Conservation (phyloP, 2,888 invertebrate genomes). For the Parnassius glacialis region DNA sequence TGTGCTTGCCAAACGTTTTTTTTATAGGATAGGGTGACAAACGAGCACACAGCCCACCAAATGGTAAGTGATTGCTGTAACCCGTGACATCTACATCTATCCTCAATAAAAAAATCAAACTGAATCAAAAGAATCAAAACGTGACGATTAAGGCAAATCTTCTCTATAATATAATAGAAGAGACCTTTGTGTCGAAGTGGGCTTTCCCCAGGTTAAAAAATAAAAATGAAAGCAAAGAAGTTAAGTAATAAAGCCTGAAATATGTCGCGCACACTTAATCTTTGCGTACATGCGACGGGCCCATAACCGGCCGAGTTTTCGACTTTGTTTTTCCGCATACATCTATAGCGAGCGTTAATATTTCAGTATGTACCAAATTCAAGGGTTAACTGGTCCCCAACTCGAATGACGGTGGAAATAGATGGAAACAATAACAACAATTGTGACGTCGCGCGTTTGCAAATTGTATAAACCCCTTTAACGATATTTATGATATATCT, state of each 20-base stretch:
- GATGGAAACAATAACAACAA: slow-evolving; percentile 52
- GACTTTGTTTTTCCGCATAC: slow-evolving; percentile 78
- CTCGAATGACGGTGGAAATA: slow-evolving; percentile 50
- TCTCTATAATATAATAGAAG: too few species aligned
- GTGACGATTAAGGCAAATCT: too few species aligned
- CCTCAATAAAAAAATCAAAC: too few species aligned
- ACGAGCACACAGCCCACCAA: too few species aligned
- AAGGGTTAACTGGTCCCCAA: slow-evolving; percentile 72
- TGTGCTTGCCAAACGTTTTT: too few species aligned
- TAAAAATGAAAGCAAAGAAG: too few species aligned
- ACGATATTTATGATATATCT: slow-evolving; percentile 19
- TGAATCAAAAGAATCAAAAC: too few species aligned
- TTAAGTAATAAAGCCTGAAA: neutral
- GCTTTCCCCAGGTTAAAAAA: too few species aligned
- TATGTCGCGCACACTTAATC: slow-evolving; percentile 45
- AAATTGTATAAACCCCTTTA: slow-evolving; percentile 20
- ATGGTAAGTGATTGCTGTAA: too few species aligned
- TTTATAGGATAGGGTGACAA: too few species aligned
- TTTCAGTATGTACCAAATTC: slow-evolving; percentile 75
- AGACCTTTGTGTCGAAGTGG: too few species aligned
- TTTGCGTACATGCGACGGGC: slow-evolving; percentile 72
- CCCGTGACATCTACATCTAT: too few species aligned
- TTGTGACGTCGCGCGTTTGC: slow-evolving; percentile 45
- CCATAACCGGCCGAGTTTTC: slow-evolving; percentile 75
- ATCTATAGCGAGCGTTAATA: slow-evolving; percentile 76